Percentiles rank a stretch among this genome's conserved stretches.
These are phyloP conservation scores for Sarcoramphus papa DNA, from an alignment of 2,797 vertebrate genomes.

Conservation along the genomic window DNA sequence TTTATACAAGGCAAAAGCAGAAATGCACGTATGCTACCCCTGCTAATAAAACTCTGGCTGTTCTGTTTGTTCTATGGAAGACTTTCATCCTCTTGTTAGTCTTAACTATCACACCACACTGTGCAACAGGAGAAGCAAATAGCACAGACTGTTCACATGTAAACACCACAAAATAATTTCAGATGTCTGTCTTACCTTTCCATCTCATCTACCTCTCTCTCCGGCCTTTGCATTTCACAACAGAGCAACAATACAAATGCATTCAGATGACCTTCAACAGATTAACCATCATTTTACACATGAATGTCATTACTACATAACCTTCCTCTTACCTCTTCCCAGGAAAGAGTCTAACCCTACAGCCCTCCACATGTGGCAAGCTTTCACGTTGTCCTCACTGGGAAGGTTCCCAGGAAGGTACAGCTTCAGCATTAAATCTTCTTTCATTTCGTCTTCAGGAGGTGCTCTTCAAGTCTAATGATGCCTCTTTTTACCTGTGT, in stretches of 20 bases:
- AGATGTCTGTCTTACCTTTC: neutral
- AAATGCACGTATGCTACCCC: neutral
- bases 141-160: neutral
- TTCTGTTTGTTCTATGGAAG: neutral
- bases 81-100: neutral
- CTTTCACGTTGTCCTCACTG: neutral
- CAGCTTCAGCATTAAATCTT: neutral
- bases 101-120: neutral
- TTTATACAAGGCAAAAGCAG: neutral
- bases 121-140: neutral
- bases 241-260: neutral
- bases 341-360: neutral
- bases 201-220: neutral
- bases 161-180: neutral
- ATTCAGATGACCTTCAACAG: neutral
- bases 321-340: neutral
- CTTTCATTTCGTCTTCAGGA: neutral
- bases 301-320: neutral
- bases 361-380: neutral
- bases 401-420: neutral
- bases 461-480: neutral
- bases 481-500: neutral
- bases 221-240: neutral
- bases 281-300: neutral
- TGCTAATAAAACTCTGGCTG: neutral